Conservation (phyloP, 2,113 vertebrate genomes). For the mouse (Mus musculus) region GRCm39 chr14:46931501-46932000, state of each 20-base stretch:
- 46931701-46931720: slow-evolving; percentile 54
- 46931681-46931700: slow-evolving; percentile 59
- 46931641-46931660: background rate
- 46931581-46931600: slow-evolving; percentile 59
- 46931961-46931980: background rate
- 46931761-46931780: slow-evolving; percentile 9
- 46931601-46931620: slow-evolving; percentile 1
- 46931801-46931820: background rate
- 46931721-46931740: slow-evolving; percentile 68
- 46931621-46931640: slow-evolving; percentile 53
- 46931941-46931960: background rate
- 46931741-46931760: slow-evolving; percentile 57
- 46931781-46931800: background rate
- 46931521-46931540: slow-evolving; percentile 46
- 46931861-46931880: background rate
- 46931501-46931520: slow-evolving; percentile 49
- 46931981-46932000: background rate
- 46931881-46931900: background rate
- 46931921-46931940: background rate
- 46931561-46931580: slow-evolving; percentile 53
- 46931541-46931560: slow-evolving; percentile 59
- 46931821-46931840: slow-evolving; percentile 38
- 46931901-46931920: background rate
- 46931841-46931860: background rate
- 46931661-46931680: slow-evolving; percentile 13